phyloP scores from a whole-genome alignment of 2,888 invertebrate species.

The Lepidochrysops patricia region DNA sequence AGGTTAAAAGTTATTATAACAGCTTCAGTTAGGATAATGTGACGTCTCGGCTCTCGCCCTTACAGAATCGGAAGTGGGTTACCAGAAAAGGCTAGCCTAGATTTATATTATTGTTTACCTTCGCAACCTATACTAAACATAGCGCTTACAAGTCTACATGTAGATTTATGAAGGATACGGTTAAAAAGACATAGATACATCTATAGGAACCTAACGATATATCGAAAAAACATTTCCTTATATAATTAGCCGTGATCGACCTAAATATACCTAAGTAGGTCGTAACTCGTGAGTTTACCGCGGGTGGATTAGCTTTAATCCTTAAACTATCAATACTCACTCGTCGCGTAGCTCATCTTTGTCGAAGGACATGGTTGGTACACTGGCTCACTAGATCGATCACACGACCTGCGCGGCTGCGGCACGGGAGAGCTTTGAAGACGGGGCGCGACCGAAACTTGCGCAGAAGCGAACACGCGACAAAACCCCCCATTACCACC shows the following conservation, averaged over 20 bases:
- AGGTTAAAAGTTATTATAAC: no score
- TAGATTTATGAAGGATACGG: no score
- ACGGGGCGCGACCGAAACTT: slow-evolving; percentile 42
- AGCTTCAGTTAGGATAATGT: neutral
- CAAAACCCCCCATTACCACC: no score
- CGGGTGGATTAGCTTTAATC: neutral
- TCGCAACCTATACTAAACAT: neutral
- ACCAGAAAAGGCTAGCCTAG: neutral
- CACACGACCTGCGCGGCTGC: slow-evolving; percentile 49
- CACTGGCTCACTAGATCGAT: slow-evolving; percentile 46
- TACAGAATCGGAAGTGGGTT: neutral
- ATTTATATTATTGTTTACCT: neutral
- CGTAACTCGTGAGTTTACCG: neutral
- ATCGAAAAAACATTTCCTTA: neutral
- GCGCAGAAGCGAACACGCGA: slow-evolving; percentile 24
- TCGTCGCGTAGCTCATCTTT: slow-evolving; percentile 81
- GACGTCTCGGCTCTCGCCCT: neutral
- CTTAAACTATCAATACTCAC: slow-evolving; percentile 54
- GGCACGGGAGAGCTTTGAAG: slow-evolving; percentile 32
- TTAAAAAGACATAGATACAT: neutral
- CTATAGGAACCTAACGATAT: neutral
- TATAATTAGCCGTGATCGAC: neutral
- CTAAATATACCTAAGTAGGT: neutral
- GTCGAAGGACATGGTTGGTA: slow-evolving; percentile 69
- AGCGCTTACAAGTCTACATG: no score